Evolutionary conservation across 2,888 invertebrate genomes (phyloP).

Genomic region (Euplexia lucipara): DNA sequence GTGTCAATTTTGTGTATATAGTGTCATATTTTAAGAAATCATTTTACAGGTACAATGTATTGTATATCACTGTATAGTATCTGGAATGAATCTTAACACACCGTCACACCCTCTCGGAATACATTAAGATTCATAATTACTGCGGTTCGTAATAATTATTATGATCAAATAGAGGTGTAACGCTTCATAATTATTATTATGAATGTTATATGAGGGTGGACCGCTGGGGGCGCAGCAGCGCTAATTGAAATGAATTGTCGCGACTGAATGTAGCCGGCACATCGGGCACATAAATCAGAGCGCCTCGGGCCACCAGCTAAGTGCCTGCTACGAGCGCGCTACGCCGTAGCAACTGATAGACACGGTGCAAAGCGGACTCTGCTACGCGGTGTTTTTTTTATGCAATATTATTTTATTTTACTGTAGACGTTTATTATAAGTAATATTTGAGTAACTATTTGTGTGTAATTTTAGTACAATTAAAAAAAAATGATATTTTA

Average conservation of each 20-base stretch:
- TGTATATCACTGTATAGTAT: background rate
- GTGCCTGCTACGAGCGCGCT: constrained; percentile 83
- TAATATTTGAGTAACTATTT: no score
- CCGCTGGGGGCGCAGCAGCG: constrained; percentile 79
- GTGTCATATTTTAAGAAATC: no score
- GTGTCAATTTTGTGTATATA: no score
- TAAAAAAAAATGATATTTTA: no score
- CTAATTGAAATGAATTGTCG: constrained; percentile 91
- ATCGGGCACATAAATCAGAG: constrained; percentile 89
- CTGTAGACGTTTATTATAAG: background rate
- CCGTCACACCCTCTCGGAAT: background rate
- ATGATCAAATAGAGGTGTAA: constrained; percentile 57
- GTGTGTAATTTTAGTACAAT: no score
- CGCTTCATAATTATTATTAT: constrained; percentile 71
- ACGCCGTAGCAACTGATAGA: constrained; percentile 71
- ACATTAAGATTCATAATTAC: constrained; percentile 18
- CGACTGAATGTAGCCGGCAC: constrained; percentile 84
- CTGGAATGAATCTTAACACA: constrained; percentile 1
- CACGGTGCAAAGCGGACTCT: constrained; percentile 35
- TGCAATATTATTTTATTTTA: background rate
- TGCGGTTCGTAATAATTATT: constrained; percentile 21
- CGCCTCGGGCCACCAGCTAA: constrained; percentile 89
- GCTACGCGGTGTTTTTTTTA: constrained; percentile 16
- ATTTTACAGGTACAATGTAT: no score
- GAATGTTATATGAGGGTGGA: constrained; percentile 66